phyloP scores from a whole-genome alignment of 2,888 invertebrate species.

The Cantharis lateralis region DNA sequence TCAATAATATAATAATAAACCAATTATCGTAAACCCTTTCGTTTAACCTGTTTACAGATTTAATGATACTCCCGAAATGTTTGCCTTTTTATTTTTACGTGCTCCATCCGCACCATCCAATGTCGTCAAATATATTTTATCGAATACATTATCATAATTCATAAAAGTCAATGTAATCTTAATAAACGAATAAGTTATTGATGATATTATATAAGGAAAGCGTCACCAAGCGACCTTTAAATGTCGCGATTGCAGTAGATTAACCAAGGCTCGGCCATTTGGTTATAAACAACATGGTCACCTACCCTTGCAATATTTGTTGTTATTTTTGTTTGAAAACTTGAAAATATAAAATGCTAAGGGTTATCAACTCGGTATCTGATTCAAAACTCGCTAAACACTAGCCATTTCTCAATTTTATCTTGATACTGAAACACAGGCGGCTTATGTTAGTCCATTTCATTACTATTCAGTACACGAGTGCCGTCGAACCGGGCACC shows the following conservation, averaged over 20 bases:
- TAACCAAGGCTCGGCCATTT: slow-evolving; percentile 16
- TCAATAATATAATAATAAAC: slow-evolving; percentile 32
- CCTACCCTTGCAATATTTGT: neutral
- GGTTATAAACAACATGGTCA: slow-evolving; percentile 12
- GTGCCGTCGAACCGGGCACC: slow-evolving; percentile 51
- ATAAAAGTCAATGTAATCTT: neutral
- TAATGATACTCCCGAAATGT: neutral
- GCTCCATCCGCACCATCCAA: neutral
- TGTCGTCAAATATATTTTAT: neutral
- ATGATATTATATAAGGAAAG: slow-evolving; percentile 20
- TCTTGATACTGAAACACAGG: slow-evolving; percentile 24
- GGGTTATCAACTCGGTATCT: slow-evolving; percentile 6
- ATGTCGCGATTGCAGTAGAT: slow-evolving; percentile 42
- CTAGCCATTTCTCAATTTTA: slow-evolving; percentile 22
- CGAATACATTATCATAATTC: neutral
- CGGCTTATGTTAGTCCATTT: slow-evolving; percentile 36
- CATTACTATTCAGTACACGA: slow-evolving; percentile 55
- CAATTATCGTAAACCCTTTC: slow-evolving; percentile 22
- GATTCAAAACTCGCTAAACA: slow-evolving; percentile 22
- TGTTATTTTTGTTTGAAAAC: slow-evolving; percentile 3
- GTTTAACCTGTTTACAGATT: neutral
- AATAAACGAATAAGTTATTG: slow-evolving; percentile 1
- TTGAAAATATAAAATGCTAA: slow-evolving; percentile 7
- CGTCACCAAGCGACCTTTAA: slow-evolving; percentile 46
- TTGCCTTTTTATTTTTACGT: neutral